phyloP scores from a whole-genome alignment of 2,113 vertebrate genomes.

The Xenopus laevis region DNA sequence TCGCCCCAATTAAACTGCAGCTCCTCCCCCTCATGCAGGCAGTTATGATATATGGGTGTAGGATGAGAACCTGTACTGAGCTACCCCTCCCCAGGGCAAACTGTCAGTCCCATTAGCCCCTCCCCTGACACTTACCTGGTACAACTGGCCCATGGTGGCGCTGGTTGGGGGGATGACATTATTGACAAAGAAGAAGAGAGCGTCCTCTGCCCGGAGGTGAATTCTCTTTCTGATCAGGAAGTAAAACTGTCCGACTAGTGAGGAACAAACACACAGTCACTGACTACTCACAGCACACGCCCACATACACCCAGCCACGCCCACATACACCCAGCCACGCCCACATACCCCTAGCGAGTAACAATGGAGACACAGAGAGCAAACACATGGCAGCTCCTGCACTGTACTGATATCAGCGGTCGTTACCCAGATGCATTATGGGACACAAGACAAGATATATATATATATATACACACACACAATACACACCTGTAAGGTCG shows the following conservation, averaged over 20 bases:
- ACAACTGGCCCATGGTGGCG: slow-evolving; percentile 89
- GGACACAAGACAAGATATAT: too few relatives aligned
- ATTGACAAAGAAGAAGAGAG: slow-evolving; percentile 94
- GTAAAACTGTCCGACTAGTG: slow-evolving; percentile 87
- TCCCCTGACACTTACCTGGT: slow-evolving; percentile 69
- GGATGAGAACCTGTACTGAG: background rate
- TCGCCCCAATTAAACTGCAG: too few relatives aligned
- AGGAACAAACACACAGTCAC: background rate
- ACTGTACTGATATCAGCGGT: too few relatives aligned
- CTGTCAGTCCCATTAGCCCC: too few relatives aligned
- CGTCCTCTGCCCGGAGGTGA: slow-evolving; percentile 87
- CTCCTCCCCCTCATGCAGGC: too few relatives aligned
- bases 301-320: background rate
- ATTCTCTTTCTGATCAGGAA: slow-evolving; percentile 94
- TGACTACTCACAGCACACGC: too few relatives aligned
- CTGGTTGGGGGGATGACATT: slow-evolving; percentile 93
- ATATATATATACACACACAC: too few relatives aligned
- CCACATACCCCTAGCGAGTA: background rate
- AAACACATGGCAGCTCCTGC: too few relatives aligned
- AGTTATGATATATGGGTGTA: too few relatives aligned
- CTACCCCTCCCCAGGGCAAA: too few relatives aligned
- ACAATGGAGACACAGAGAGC: too few relatives aligned
- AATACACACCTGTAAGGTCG: slow-evolving; percentile 82
- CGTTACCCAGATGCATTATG: too few relatives aligned
- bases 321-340: background rate